phyloP scores from a whole-genome alignment of 2,113 vertebrate genomes.

The Grammomys surdaster region DNA sequence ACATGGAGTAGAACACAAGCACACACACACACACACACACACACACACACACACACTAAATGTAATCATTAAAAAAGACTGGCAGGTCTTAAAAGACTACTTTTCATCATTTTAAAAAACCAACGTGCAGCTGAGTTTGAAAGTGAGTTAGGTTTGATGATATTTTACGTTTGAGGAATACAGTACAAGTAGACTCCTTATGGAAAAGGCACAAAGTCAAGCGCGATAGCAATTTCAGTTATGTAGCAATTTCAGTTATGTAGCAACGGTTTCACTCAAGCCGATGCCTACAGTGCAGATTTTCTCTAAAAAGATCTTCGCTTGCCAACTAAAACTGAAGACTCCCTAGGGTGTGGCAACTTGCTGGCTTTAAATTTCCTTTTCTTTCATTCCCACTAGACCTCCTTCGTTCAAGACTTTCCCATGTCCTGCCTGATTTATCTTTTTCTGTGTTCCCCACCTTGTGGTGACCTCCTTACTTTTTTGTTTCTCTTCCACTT shows the following conservation, averaged over 20 bases:
- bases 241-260: neutral
- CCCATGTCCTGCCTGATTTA: neutral
- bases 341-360: neutral
- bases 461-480: neutral
- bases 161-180: conserved; percentile 41
- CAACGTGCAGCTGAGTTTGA: neutral
- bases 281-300: neutral
- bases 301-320: neutral
- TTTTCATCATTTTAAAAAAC: conserved; percentile 53
- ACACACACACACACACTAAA: neutral
- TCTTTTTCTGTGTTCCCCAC: neutral
- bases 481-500: neutral
- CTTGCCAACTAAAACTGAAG: neutral
- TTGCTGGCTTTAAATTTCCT: neutral
- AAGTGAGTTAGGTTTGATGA: conserved; percentile 35
- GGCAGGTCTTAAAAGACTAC: conserved; percentile 18
- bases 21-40: neutral
- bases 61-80: neutral
- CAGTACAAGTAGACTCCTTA: neutral
- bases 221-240: neutral
- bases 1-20: neutral
- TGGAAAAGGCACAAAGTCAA: neutral
- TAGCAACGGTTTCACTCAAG: conserved; percentile 13
- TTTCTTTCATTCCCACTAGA: neutral
- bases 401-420: neutral